Evolutionary conservation across 2,888 invertebrate species (phyloP).

Genomic region (Magallana nippona): DNA sequence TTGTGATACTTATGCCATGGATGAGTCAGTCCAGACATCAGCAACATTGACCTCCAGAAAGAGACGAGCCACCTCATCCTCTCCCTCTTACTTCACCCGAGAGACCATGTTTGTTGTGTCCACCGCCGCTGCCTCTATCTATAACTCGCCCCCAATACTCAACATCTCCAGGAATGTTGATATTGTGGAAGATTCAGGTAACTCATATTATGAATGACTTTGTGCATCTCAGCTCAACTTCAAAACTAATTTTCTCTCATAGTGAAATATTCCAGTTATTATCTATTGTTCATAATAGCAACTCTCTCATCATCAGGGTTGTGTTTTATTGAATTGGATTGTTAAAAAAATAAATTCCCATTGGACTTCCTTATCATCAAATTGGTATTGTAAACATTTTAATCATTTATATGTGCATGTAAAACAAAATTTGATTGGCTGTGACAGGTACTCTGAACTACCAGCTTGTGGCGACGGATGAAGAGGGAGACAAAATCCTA

Average conservation of each 20-base stretch:
- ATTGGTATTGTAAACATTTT: no score
- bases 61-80: neutral
- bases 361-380: no score
- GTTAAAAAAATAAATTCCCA: no score
- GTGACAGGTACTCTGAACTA: slow-evolving; percentile 38
- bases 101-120: slow-evolving; percentile 58
- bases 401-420: no score
- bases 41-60: neutral
- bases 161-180: slow-evolving; percentile 36
- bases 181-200: slow-evolving; percentile 52
- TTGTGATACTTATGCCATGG: slow-evolving; percentile 38
- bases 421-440: neutral
- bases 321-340: no score
- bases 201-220: no score
- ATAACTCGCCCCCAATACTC: slow-evolving; percentile 56
- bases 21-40: slow-evolving; percentile 12
- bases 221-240: no score
- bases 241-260: no score
- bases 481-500: slow-evolving; percentile 39
- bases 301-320: no score
- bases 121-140: slow-evolving; percentile 44
- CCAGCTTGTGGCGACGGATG: slow-evolving; percentile 39
- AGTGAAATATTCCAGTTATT: no score
- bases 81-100: slow-evolving; percentile 41
- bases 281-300: no score